A percentile compares a stretch with the other conserved stretches of the same genome.
Evolutionary conservation across 2,113 vertebrate genomes (phyloP).

Genomic region (Leptocoma aspasia): DNA sequence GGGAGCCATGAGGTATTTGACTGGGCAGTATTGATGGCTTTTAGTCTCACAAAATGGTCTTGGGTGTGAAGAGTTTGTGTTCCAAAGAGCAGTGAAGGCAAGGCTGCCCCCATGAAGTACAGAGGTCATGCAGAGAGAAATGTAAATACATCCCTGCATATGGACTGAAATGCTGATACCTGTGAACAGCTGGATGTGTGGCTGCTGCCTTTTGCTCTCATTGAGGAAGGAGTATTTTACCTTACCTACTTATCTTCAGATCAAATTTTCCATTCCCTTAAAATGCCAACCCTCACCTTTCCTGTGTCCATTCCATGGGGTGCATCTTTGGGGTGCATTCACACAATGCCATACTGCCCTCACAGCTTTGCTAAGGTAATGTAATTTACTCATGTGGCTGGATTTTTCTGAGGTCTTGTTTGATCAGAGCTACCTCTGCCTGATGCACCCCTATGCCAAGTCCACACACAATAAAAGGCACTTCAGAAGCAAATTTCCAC

Average conservation of each 20-base stretch:
- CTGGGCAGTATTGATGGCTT: not conserved
- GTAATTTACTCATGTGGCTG: not conserved
- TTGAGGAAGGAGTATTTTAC: not conserved
- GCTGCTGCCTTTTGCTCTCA: not conserved
- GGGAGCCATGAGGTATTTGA: not conserved
- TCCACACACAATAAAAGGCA: not conserved
- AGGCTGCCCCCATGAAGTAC: accelerated
- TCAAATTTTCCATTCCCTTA: not conserved
- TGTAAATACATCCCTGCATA: accelerated
- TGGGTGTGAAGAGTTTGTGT: not conserved
- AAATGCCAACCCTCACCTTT: not conserved
- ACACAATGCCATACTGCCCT: not conserved
- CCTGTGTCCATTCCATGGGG: too few species aligned
- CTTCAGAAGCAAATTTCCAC: not conserved
- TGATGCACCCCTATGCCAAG: not conserved
- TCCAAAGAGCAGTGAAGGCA: not conserved
- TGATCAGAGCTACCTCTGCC: not conserved
- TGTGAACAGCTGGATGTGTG: not conserved
- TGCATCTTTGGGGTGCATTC: not conserved
- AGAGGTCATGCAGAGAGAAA: not conserved
- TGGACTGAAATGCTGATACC: not conserved
- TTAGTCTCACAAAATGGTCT: not conserved
- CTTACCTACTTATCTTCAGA: not conserved
- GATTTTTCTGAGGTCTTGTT: not conserved
- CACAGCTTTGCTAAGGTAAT: not conserved